Evolutionary conservation across 35 echinoderm and acorn worm species (phyloP), one percentile per base, ranked within the genome.

Genomic region (Stichopus chloronotus): DNA sequence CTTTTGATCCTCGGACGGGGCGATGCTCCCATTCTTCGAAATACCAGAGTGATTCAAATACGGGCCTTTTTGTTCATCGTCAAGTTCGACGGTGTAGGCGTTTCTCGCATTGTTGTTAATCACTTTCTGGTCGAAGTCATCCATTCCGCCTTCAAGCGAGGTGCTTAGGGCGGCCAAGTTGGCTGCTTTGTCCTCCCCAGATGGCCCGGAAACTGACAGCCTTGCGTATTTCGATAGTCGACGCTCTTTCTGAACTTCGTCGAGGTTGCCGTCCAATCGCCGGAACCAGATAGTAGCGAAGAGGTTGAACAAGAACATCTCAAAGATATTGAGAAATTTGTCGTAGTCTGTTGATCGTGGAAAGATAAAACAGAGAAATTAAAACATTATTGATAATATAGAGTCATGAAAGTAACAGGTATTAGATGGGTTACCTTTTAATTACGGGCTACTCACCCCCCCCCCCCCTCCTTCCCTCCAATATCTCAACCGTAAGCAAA

Each of bases 301-400:
- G 6, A 98, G 88, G 81, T 92, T 95, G 90, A 98, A 98, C 78
- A 96, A 78, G 72, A 96, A 98, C 97, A 98, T 98, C 71, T 98
- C 97, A 9, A 98, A 87, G 55, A 98, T 96, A 12, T 83, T 91
- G 6, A 94, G 80, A 10, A 98, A 85, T 68, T 93, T 93, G 59
- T 96, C 72, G 55, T 96, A 94, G 68, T 93, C 97, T 98, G 93
- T 20, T 87, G 8, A 24, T 22, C 87, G 11, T 16, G 59, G 56
- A 85, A 7, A 93, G 77, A 92, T 56, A 11, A 19, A 13, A 53
- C 5, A 21, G 82, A 30, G 11, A 84, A 13, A 57, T 53, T 87
- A 52, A 85, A 55, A 56, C 23, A 86, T 19, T 0, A 92, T 56
- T 72, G 53, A 57, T 88, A 14, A n/a, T 58, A 8, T 20, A 88